A percentile compares a stretch with the other conserved stretches of the same genome.
Evolutionary conservation across 1,140 invertebrate genomes (phyloP).

Genomic region (Heterodera schachtii): DNA sequence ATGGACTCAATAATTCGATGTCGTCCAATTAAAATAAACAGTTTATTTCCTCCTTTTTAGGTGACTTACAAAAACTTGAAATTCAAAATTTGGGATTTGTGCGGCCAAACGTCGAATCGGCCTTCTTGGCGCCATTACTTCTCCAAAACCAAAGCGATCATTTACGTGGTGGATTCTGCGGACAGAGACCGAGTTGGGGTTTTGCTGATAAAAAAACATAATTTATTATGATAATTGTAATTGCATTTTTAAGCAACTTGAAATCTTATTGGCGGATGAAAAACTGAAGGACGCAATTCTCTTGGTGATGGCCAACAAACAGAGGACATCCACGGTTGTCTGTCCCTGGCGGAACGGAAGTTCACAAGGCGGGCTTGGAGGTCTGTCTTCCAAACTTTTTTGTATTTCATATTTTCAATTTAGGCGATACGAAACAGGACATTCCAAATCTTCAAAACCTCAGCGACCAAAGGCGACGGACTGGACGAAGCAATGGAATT

Average conservation of each 20-base stretch:
- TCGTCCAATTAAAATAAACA: too few species aligned
- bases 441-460: slow-evolving; percentile 99
- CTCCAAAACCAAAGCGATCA: slow-evolving; percentile 98
- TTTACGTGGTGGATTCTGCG: slow-evolving; percentile 98
- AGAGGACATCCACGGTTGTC: slow-evolving; percentile 92
- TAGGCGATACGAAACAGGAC: slow-evolving; percentile 86
- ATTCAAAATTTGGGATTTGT: slow-evolving; percentile 84
- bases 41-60: neutral
- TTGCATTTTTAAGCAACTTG: too few species aligned
- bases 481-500: slow-evolving; percentile 99
- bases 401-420: neutral
- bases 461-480: slow-evolving; percentile 96
- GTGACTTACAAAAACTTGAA: slow-evolving; percentile 50
- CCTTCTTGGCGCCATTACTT: slow-evolving; percentile 99
- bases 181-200: slow-evolving; percentile 97
- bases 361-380: slow-evolving; percentile 92
- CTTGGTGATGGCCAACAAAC: slow-evolving; percentile 98
- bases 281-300: slow-evolving; percentile 91
- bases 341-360: slow-evolving; percentile 93
- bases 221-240: too few species aligned
- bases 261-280: slow-evolving; percentile 96
- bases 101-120: slow-evolving; percentile 93
- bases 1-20: too few species aligned
- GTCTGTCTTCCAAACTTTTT: neutral
- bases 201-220: too few species aligned